These are phyloP conservation scores for Thripadectes ignobilis DNA, from an alignment of 2,797 vertebrate genomes.

Conservation along the genomic window DNA sequence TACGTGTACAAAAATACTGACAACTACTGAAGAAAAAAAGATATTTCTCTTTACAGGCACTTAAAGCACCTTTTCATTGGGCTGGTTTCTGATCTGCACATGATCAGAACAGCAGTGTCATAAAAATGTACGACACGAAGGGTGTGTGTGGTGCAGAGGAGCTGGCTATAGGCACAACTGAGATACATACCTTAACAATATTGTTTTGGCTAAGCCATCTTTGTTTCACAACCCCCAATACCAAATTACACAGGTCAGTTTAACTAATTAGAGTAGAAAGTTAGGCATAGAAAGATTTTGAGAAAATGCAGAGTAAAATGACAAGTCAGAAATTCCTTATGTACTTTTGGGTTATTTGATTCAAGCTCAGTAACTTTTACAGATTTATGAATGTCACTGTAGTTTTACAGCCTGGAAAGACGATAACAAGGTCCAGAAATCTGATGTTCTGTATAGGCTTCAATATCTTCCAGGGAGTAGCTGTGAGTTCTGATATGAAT, in stretches of 20 bases:
- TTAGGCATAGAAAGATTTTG: not conserved
- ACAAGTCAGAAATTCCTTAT: not conserved
- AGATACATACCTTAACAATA: not conserved
- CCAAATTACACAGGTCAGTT: not conserved
- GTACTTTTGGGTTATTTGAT: not conserved
- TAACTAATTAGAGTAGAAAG: not conserved
- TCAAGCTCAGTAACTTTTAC: conserved; percentile 6
- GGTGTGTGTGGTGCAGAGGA: not conserved
- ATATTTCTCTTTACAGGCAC: not conserved
- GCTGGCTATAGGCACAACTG: not conserved
- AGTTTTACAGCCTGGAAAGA: not conserved
- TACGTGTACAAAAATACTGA: not conserved
- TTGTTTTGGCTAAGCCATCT: not conserved
- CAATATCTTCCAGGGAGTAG: not conserved
- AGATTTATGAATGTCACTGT: not conserved
- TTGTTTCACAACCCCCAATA: not conserved
- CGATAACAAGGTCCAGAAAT: not conserved
- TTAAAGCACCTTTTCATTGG: not conserved
- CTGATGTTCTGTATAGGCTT: not conserved
- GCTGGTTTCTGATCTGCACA: not conserved
- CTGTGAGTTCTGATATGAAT: not conserved
- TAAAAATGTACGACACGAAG: not conserved
- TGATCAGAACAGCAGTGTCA: not conserved
- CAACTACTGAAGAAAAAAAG: not conserved
- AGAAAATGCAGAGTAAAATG: not conserved